Percentiles rank a stretch among this genome's conserved stretches.
Conservation (phyloP, 2,888 invertebrate genomes). For the Sussaba pulchella region DNA sequence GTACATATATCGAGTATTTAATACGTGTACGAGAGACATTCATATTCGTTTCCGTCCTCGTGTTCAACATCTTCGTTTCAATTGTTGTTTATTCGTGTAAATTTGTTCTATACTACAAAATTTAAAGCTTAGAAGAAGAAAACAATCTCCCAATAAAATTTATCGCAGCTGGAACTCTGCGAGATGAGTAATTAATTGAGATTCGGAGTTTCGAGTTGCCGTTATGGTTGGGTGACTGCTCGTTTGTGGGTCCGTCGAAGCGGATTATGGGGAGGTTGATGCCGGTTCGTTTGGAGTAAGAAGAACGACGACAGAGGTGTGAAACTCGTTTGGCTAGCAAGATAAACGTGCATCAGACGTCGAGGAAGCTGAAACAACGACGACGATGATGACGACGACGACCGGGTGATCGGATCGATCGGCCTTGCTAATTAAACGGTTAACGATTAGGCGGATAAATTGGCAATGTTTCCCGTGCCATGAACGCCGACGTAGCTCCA, state of each 20-base stretch:
- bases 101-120: no score
- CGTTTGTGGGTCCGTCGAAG: slow-evolving; percentile 41
- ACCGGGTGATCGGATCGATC: slow-evolving; percentile 60
- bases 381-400: slow-evolving; percentile 45
- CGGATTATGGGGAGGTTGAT: slow-evolving; percentile 54
- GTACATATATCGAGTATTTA: background rate
- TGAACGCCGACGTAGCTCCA: slow-evolving; percentile 29
- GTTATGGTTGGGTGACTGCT: slow-evolving; percentile 34
- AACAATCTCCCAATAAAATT: no score
- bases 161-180: no score
- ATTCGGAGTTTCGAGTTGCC: slow-evolving; percentile 50
- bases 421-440: slow-evolving; percentile 67
- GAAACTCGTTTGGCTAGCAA: slow-evolving; percentile 37
- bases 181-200: slow-evolving; percentile 61
- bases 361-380: slow-evolving; percentile 31
- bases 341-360: slow-evolving; percentile 44
- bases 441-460: slow-evolving; percentile 66
- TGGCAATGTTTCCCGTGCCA: slow-evolving; percentile 40
- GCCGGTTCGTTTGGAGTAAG: slow-evolving; percentile 23
- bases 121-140: no score
- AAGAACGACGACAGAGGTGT: slow-evolving; percentile 17
- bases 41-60: background rate
- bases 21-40: background rate
- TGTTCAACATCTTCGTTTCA: slow-evolving; percentile 32
- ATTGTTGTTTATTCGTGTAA: background rate